Evolutionary conservation across 2,113 vertebrate genomes (phyloP), one percentile per base, ranked within the genome.

Genomic region (Saguinus imperator): DNA sequence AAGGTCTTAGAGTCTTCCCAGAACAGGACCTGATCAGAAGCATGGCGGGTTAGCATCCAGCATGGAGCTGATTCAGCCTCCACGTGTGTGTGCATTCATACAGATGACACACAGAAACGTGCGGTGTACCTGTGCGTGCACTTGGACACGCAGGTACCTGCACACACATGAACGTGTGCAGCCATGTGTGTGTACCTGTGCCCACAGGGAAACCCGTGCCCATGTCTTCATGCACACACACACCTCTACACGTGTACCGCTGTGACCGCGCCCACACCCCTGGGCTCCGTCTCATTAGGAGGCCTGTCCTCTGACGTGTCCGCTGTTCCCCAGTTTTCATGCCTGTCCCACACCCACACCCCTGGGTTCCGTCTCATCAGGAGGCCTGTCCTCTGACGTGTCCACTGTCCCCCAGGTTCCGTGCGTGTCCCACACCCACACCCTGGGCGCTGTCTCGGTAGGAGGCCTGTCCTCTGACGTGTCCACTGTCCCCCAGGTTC

Each of bases 401-500:
- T 6, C 8, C 2, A 0, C n/a, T 45, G 45, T 45, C 45, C 45
- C 52, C 5, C 52, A 52, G 16, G 52, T 17, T 52, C 52, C 52
- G 17, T 1, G 1, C 5, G 52, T 52, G 52, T 52, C 3, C 52
- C 52, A 52, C 5, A 16, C 52, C 52, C 52, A 52, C 52, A 52
- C 52, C 6, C 0, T 37, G 5, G 10, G 23, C 3, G 1, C 10
- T 0, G 3, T 1, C 4, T 50, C 1, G 7, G 18, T 32, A 2
- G 12, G 4, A 8, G 10, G 2, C 29, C 72, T 0, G 1, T 18
- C 32, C 64, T 64, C 8, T 72, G 23, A 85, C 40, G 40, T 43
- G 40, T 43, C 40, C 5, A 5, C 40, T 43, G 45, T 25, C 25
- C 25, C 58, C 50, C 87, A 99, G 99, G 98, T 99, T 99, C 94